phyloP scores from a whole-genome alignment of 2,113 vertebrate species.

The Campylomormyrus numenius region DNA sequence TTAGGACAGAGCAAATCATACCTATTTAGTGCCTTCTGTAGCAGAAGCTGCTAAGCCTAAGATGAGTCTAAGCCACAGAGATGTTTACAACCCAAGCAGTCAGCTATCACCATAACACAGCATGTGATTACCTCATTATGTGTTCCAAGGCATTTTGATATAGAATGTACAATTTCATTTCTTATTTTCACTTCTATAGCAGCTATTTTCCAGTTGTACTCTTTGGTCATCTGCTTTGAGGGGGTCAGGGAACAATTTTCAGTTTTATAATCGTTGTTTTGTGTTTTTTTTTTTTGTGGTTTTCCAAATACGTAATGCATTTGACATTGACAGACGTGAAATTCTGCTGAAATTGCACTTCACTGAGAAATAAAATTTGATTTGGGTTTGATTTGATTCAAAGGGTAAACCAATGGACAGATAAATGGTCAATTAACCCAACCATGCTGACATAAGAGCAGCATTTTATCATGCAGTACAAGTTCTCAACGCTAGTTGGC shows the following conservation, averaged over 20 bases:
- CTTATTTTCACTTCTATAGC: neutral
- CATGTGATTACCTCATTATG: neutral
- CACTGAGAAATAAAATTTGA: neutral
- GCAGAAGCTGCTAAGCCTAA: neutral
- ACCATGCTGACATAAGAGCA: neutral
- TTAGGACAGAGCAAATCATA: neutral
- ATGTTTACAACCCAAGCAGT: neutral
- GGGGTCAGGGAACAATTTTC: neutral
- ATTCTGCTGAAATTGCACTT: neutral
- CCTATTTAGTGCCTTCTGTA: neutral
- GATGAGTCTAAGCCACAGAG: neutral
- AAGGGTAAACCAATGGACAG: neutral
- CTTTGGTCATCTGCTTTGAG: neutral
- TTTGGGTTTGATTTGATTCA: neutral
- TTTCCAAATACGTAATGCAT: neutral
- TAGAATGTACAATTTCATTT: neutral
- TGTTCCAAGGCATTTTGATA: neutral
- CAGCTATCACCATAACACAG: neutral
- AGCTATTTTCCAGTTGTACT: neutral
- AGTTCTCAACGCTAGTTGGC: neutral
- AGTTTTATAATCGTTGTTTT: neutral
- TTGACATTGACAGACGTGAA: neutral
- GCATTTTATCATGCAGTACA: neutral
- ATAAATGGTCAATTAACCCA: neutral
- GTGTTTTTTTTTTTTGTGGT: neutral